Evolutionary conservation across 2,888 invertebrate genomes (phyloP).

Genomic region (Hoplodrina blanda): DNA sequence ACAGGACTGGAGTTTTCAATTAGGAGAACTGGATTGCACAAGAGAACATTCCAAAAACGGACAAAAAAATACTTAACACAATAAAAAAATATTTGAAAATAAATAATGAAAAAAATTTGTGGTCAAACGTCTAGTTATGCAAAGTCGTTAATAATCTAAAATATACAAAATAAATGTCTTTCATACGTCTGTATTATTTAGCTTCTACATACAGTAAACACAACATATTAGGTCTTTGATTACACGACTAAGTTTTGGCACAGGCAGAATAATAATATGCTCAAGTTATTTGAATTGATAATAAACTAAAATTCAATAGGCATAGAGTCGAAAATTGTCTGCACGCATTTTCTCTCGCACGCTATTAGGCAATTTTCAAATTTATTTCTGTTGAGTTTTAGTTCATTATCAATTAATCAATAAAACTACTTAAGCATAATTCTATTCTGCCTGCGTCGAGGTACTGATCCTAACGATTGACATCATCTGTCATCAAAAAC

Average conservation of each 20-base stretch:
- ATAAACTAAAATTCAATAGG: too few relatives aligned
- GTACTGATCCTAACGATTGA: too few relatives aligned
- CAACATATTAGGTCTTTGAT: neutral
- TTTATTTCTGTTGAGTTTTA: too few relatives aligned
- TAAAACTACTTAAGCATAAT: too few relatives aligned
- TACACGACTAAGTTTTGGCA: neutral
- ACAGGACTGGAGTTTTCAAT: constrained; percentile 11
- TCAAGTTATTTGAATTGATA: too few relatives aligned
- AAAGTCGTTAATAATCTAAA: constrained; percentile 41
- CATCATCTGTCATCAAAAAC: too few relatives aligned
- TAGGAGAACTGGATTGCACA: constrained; percentile 40
- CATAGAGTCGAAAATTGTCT: too few relatives aligned
- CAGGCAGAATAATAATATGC: neutral
- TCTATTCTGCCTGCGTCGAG: too few relatives aligned
- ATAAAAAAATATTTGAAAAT: constrained; percentile 21
- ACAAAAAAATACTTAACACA: constrained; percentile 41
- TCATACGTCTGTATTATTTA: constrained; percentile 45
- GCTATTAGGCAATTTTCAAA: too few relatives aligned
- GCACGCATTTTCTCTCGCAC: too few relatives aligned
- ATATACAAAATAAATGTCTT: constrained; percentile 63
- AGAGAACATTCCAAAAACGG: constrained; percentile 65
- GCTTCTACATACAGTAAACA: constrained; percentile 16
- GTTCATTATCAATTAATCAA: too few relatives aligned
- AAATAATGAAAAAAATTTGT: constrained; percentile 27
- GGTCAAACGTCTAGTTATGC: constrained; percentile 30